Evolutionary conservation across 2,113 vertebrate species (phyloP), one percentile per base, ranked within the genome.

Genomic region (Oryzias woworae): DNA sequence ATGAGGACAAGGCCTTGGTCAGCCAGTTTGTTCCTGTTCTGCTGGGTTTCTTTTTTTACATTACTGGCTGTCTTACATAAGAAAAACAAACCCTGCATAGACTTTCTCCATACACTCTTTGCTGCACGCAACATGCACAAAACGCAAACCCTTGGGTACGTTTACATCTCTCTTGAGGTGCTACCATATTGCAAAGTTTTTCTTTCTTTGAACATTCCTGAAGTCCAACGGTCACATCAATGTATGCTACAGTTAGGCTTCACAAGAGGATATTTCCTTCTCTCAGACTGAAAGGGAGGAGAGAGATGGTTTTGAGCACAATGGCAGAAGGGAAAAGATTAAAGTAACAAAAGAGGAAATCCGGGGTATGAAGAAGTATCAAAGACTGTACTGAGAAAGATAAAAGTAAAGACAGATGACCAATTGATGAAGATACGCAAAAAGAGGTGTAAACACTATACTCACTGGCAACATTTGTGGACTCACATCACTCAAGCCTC

Each of bases 21-120:
- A 75, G 67, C 70, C 69, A 60, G 75, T 83, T 81, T 63, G 53
- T 69, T 77, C 73, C 74, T 74, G 78, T 60, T 78, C 59, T 67
- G 66, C 52, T 73, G 49, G 26, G 1, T 10, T 36, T 36, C 10
- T 36, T 62, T 58, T 82, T 78, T 67, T 79, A 75, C 64, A 67
- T 58, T 68, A 50, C 63, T 66, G 45, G 18, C 63, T 66, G 45
- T 18, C 74, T 85, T 81, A 85, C 71, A 78, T 82, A 86, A 86
- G 73, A 63, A 66, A 36, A 81, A 73, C 71, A 82, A 56, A 55
- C 53, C 22, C 60, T 78, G 64, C 69, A 72, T 56, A 69, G 73
- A 79, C 72, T 78, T 83, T 73, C 50, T 75, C 65, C 68, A 75
- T 64, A 66, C 54, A 65, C n/a, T 62, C 60, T 51, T 41, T 72